Conservation (phyloP, 1,140 invertebrate genomes). For the Drosophila eugracilis region DNA sequence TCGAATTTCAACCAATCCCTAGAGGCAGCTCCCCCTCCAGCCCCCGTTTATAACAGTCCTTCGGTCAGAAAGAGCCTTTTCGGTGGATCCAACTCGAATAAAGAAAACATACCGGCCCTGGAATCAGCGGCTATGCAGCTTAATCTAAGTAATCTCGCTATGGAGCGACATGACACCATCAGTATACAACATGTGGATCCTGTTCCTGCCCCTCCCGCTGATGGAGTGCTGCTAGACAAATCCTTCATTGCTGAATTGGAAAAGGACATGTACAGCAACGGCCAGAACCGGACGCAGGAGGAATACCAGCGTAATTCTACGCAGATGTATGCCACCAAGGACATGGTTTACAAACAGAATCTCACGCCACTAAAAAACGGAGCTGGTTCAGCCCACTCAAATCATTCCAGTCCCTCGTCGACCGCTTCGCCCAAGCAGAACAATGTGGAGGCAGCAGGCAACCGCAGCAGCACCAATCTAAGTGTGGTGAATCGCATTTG, state of each 20-base stretch:
- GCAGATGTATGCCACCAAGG: conserved; percentile 85
- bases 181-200: conserved; percentile 4
- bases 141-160: conserved; percentile 61
- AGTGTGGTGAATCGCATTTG: conserved; percentile 85
- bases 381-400: conserved; percentile 32
- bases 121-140: conserved; percentile 68
- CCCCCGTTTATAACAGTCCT: conserved; percentile 54
- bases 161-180: conserved; percentile 43
- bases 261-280: conserved; percentile 86
- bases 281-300: conserved; percentile 68
- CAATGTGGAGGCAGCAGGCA: conserved; percentile 59
- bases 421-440: conserved; percentile 63
- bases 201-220: conserved; percentile 12
- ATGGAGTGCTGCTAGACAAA: conserved; percentile 85
- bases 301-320: conserved; percentile 85
- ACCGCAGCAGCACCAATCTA: conserved; percentile 59
- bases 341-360: conserved; percentile 75
- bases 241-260: conserved; percentile 88
- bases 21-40: conserved; percentile 3
- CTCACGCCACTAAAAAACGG: conserved; percentile 77
- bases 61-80: conserved; percentile 66
- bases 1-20: conserved; percentile 53
- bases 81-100: conserved; percentile 52
- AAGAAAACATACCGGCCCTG: conserved; percentile 76
- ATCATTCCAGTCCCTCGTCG: conserved; percentile 63